These are phyloP conservation scores for Pseudochaenichthys georgianus DNA, from an alignment of 2,797 vertebrate species.

Conservation along the genomic window DNA sequence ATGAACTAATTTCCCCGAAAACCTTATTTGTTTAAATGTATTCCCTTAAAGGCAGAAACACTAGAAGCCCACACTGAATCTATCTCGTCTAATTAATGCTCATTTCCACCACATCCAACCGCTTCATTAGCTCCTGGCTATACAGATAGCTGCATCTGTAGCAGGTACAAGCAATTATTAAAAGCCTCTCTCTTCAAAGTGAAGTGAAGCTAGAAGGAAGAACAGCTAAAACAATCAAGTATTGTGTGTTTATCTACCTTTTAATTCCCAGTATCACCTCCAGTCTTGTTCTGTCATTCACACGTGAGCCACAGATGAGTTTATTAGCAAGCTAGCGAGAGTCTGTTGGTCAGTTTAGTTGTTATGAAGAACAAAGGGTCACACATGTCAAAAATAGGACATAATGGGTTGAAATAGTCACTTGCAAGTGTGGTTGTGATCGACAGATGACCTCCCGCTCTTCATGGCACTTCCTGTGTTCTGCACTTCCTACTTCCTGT, in stretches of 20 bases:
- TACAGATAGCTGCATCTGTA: conserved; percentile 28
- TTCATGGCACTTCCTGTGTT: conserved; percentile 24
- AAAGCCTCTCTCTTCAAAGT: conserved; percentile 2
- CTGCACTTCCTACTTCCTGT: conserved; percentile 37
- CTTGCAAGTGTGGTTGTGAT: neutral
- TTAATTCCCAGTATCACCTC: conserved; percentile 2
- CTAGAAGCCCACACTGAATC: neutral
- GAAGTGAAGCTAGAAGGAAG: neutral
- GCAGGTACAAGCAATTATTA: conserved; percentile 9
- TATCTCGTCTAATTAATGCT: neutral
- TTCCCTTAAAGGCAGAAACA: conserved; percentile 6
- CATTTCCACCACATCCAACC: conserved; percentile 5
- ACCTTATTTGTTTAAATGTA: conserved; percentile 27
- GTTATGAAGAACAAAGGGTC: neutral
- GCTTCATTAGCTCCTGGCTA: conserved; percentile 15
- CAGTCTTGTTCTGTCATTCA: neutral
- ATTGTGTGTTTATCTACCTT: neutral
- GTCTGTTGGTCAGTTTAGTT: neutral
- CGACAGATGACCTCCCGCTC: neutral
- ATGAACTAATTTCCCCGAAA: conserved; percentile 25
- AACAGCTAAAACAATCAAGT: neutral
- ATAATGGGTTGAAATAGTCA: neutral
- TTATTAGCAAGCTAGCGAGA: neutral
- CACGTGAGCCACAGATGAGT: neutral
- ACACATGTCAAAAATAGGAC: neutral